A percentile compares a stretch with the other conserved stretches of the same genome.
Evolutionary conservation across 2,113 vertebrate species (phyloP).

Genomic region (Pholis gunnellus): DNA sequence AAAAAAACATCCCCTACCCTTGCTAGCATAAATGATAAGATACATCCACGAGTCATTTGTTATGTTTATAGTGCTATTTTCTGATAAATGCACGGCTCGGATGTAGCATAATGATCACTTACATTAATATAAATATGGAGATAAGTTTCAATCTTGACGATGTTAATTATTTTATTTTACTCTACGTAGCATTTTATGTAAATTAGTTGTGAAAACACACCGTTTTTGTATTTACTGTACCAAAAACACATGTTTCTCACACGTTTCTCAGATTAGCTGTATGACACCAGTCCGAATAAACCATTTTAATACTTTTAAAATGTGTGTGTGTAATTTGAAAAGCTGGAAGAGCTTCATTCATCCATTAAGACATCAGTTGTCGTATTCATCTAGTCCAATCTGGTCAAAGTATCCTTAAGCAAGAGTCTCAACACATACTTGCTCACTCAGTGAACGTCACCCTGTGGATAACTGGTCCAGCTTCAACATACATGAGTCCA

Average conservation of each 20-base stretch:
- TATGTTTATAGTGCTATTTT: background rate
- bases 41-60: no score
- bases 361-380: background rate
- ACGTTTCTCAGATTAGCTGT: background rate
- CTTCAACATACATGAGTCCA: background rate
- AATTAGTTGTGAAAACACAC: background rate
- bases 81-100: background rate
- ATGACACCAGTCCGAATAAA: background rate
- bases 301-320: background rate
- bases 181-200: background rate
- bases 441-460: conserved; percentile 10
- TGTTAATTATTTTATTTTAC: background rate
- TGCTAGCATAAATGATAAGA: no score
- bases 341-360: background rate
- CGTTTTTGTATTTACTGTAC: background rate
- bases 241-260: background rate
- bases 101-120: background rate
- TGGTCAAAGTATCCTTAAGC: conserved; percentile 5
- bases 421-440: conserved; percentile 2
- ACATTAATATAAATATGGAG: background rate
- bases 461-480: background rate
- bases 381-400: background rate
- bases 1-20: no score
- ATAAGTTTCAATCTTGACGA: background rate
- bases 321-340: background rate